A percentile compares a stretch with the other conserved stretches of the same genome.
phyloP scores from a whole-genome alignment of 2,888 invertebrate species.

The Calameuta idolon region DNA sequence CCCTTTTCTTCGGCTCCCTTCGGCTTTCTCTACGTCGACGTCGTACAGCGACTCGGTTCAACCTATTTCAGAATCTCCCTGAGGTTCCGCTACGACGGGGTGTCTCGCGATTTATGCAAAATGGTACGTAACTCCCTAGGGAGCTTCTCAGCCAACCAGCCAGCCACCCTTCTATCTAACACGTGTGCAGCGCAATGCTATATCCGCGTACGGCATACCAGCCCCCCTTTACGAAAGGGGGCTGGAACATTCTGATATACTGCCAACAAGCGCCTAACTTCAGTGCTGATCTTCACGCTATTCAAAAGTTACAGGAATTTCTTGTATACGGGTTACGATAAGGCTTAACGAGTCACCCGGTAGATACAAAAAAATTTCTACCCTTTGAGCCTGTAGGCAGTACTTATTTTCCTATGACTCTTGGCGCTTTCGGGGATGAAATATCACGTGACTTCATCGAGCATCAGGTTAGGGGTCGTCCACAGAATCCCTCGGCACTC shows the following conservation, averaged over 20 bases:
- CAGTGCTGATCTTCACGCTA: slow-evolving; percentile 16
- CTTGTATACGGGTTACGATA: neutral
- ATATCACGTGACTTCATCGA: slow-evolving; percentile 1
- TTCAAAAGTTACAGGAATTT: neutral
- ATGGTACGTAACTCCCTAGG: slow-evolving; percentile 62
- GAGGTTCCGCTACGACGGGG: slow-evolving; percentile 57
- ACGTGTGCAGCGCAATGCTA: slow-evolving; percentile 46
- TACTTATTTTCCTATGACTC: neutral
- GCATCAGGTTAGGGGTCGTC: slow-evolving; percentile 18
- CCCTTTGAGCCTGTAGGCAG: neutral
- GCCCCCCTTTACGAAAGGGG: slow-evolving; percentile 33
- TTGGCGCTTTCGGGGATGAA: neutral
- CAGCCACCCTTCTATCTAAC: slow-evolving; percentile 55
- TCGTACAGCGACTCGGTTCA: slow-evolving; percentile 46
- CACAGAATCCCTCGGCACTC: neutral
- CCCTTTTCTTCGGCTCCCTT: slow-evolving; percentile 37
- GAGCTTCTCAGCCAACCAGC: slow-evolving; percentile 46
- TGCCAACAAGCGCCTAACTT: slow-evolving; percentile 38
- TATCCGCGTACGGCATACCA: slow-evolving; percentile 25
- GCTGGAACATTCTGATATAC: slow-evolving; percentile 34
- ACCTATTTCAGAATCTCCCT: slow-evolving; percentile 60
- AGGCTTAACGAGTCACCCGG: neutral
- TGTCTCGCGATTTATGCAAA: slow-evolving; percentile 67
- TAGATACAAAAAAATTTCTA: neutral
- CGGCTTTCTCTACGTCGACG: slow-evolving; percentile 27